Base-by-base conservation (phyloP, 1,140 invertebrate genomes). In the Zaprionus gabonicus region DNA sequence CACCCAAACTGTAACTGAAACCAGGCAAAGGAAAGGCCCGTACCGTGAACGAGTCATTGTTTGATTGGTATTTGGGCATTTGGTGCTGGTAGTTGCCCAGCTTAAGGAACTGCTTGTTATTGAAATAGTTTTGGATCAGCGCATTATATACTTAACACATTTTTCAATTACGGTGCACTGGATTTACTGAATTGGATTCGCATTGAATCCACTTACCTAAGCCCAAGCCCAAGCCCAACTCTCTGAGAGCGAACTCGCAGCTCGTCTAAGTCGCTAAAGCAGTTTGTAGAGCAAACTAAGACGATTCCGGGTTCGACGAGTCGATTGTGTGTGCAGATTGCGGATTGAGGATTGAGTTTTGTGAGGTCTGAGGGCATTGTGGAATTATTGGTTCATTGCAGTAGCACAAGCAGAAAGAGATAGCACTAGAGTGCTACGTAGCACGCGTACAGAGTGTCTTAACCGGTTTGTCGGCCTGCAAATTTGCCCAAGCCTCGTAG, bases 131-230 rank as follows among this genome's bases (percentile, higher is more conserved):
- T 20, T 73, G 85, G 84, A 88, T 88, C 81, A 88, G 84, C 84
- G 84, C 84, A 88, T 88, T 88, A 88, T 81, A 90, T 90, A 90
- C 84, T 88, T 88, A 88, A 88, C 84, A 88, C 84, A 83, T 87
- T 75, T 56, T 74, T 53, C 60, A 76, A 68, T 76, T 80, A 44
- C 49, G 56, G 53, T 70, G 67, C 71, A 53, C 58, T 65, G 74
- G 75, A 81, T 80, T 87, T 80, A 46, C 62, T 73, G 63, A 62
- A 68, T 74, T 55, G 38, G 75, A 79, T 73, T 87, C 82, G 67
- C 55, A 82, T 76, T 57, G 56, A 87, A 88, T 88, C 84, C 84
- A 88, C 84, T 88, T 88, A 88, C 86, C 86, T 90, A 88, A 90
- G 84, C 81, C 85, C 17, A 23, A 90, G 84, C 81, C 85, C 17